Evolutionary conservation across 2,888 invertebrate species (phyloP).

Genomic region (Netelia inedita): DNA sequence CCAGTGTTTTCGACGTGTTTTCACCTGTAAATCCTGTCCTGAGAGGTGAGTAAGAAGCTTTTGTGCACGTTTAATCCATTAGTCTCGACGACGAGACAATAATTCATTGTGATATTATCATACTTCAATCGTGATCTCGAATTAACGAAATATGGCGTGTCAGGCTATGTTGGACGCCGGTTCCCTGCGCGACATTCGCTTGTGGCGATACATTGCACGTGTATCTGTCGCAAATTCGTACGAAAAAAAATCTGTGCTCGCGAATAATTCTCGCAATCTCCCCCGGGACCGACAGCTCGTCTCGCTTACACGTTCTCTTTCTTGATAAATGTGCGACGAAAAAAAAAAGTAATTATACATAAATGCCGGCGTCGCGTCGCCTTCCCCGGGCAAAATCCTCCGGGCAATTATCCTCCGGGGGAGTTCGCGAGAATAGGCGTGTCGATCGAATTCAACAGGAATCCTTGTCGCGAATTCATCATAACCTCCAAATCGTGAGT

Average conservation of each 20-base stretch:
- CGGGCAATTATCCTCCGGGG: conserved; percentile 42
- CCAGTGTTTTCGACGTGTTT: conserved; percentile 62
- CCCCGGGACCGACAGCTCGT: not conserved
- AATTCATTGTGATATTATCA: not conserved
- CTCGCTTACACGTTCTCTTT: not conserved
- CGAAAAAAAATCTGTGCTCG: not conserved
- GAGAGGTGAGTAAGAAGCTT: conserved; percentile 50
- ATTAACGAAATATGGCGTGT: conserved; percentile 59
- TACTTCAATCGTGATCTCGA: conserved; percentile 34
- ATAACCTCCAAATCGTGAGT: conserved; percentile 41
- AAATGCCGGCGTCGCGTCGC: conserved; percentile 49
- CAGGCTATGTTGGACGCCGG: conserved; percentile 55
- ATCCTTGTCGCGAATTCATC: conserved; percentile 10
- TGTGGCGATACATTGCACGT: conserved; percentile 41
- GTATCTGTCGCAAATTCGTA: conserved; percentile 40
- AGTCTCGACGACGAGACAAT: not conserved
- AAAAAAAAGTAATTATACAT: not conserved
- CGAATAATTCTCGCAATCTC: not conserved
- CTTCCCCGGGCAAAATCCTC: conserved; percentile 50
- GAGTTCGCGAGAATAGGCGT: conserved; percentile 51
- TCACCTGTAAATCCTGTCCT: conserved; percentile 38
- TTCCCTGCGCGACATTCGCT: conserved; percentile 39
- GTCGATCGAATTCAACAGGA: conserved; percentile 33
- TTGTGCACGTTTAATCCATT: not conserved
- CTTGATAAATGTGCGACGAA: not conserved